Base-by-base conservation (phyloP, 2,888 invertebrate genomes). In the Nomada goodeniana region DNA sequence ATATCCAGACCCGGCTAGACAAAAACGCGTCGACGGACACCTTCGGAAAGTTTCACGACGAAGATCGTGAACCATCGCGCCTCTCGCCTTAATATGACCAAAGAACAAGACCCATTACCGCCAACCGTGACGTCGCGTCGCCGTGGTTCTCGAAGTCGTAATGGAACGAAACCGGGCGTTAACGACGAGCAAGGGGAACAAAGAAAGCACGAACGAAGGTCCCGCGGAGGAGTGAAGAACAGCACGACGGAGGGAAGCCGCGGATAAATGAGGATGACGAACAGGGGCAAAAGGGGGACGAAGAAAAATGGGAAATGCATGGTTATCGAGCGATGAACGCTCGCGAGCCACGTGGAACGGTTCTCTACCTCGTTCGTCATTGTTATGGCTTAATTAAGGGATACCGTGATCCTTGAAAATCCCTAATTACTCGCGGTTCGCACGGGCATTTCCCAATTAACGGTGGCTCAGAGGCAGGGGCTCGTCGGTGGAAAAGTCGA, bases 361-460 rank as follows among this genome's bases (percentile, higher is more conserved):
- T 63, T 63, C 73, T 59, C 73, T 59, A 55, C 84, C 72, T 85
- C 87, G 86, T 89, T 76, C 88, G 78, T 87, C 88, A 87, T 88
- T 88, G 87, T 90, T 90, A 89, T 84, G 74, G 83, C 84, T 88
- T 90, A 90, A 91, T 90, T 89, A 90, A 89, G 87, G 88, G 73
- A 77, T 75, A 69, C 77, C 82, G 64, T 86, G 80, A 88, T 83
- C 84, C 87, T 82, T 87, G 84, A 83, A 88, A 89, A 89, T 90
- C 81, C 84, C 60, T 84, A 90, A 90, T 91, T 86, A 83, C 88
- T 84, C 83, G 82, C 81, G 79, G 85, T 87, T 86, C 81, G 77
- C 79, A 71, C 68, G 73, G 72, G 77, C 89, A 86, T 88, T 87
- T 90, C 71, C 86, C 87, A 90, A 89, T 91, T 91, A 90, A 85